Percentiles rank a stretch among this genome's conserved stretches.
Conservation (phyloP, 2,888 invertebrate species). For the Epinotia demarniana region DNA sequence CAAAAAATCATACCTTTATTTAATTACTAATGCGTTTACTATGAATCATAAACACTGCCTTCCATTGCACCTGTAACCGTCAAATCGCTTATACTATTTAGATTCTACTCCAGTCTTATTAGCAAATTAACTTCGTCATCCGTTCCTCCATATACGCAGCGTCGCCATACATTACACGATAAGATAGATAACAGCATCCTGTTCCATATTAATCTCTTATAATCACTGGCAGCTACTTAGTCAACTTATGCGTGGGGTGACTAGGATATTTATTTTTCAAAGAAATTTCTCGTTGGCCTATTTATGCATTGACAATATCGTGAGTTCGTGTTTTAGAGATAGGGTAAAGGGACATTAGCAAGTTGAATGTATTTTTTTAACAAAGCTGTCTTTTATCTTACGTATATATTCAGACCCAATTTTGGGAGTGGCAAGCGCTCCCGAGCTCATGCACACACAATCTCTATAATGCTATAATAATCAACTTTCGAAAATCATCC, state of each 20-base stretch:
- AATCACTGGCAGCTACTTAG: conserved; percentile 39
- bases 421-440: too few relatives aligned
- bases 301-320: neutral
- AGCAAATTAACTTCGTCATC: conserved; percentile 26
- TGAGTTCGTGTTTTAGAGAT: neutral
- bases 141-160: conserved; percentile 29
- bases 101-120: conserved; percentile 32
- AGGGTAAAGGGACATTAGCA: neutral
- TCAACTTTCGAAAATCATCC: too few relatives aligned
- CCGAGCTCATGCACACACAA: too few relatives aligned
- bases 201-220: conserved; percentile 45
- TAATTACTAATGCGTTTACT: too few relatives aligned
- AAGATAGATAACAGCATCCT: conserved; percentile 46
- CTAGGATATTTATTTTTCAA: neutral
- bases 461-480: too few relatives aligned
- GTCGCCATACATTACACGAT: conserved; percentile 43
- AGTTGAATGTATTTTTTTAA: neutral
- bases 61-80: conserved; percentile 18
- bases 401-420: too few relatives aligned
- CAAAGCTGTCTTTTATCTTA: neutral
- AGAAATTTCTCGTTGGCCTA: neutral
- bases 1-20: too few relatives aligned
- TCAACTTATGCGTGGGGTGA: conserved; percentile 20
- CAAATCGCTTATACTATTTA: conserved; percentile 10
- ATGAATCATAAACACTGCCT: neutral